These are phyloP conservation scores for Apostichopus leukothele DNA, from an alignment of 53 echinoderm and acorn worm genomes.

Conservation along the genomic window DNA sequence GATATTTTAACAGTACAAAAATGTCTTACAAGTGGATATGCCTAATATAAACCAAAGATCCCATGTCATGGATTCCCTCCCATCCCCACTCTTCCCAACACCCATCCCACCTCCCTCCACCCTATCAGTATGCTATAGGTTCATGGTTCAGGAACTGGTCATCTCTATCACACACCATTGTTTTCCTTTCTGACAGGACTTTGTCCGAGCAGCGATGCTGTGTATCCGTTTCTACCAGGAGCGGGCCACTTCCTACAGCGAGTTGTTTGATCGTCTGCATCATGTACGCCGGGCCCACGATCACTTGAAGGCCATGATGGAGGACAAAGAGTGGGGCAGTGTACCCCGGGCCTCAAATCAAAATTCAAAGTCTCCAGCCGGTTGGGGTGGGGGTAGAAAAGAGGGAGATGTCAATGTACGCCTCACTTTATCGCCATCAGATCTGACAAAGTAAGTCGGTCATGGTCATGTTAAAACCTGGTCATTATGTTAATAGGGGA, in stretches of 20 bases:
- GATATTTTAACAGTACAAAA: too few species aligned
- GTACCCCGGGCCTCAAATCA: slow-evolving; percentile 64
- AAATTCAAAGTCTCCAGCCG: slow-evolving; percentile 37
- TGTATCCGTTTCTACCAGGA: slow-evolving; percentile 97
- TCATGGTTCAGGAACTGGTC: too few species aligned
- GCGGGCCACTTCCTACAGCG: slow-evolving; percentile 78
- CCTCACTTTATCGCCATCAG: slow-evolving; percentile 71
- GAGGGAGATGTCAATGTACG: slow-evolving; percentile 61
- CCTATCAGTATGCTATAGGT: too few species aligned
- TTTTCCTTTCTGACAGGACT: slow-evolving; percentile 61
- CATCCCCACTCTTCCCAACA: too few species aligned
- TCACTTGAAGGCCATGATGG: slow-evolving; percentile 79
- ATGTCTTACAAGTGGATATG: too few species aligned
- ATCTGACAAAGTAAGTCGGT: slow-evolving; percentile 87
- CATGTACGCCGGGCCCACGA: slow-evolving; percentile 76
- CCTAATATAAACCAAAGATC: too few species aligned
- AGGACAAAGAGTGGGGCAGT: slow-evolving; percentile 83
- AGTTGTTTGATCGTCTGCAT: slow-evolving; percentile 92
- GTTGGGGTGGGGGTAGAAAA: slow-evolving; percentile 36
- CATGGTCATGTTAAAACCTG: too few species aligned
- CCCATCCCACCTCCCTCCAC: too few species aligned
- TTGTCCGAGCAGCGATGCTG: slow-evolving; percentile 89
- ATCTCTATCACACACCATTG: background rate
- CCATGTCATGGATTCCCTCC: too few species aligned
- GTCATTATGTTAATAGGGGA: too few species aligned